Base-by-base conservation (phyloP, 2,113 vertebrate species). In the Laticauda laticaudata region DNA sequence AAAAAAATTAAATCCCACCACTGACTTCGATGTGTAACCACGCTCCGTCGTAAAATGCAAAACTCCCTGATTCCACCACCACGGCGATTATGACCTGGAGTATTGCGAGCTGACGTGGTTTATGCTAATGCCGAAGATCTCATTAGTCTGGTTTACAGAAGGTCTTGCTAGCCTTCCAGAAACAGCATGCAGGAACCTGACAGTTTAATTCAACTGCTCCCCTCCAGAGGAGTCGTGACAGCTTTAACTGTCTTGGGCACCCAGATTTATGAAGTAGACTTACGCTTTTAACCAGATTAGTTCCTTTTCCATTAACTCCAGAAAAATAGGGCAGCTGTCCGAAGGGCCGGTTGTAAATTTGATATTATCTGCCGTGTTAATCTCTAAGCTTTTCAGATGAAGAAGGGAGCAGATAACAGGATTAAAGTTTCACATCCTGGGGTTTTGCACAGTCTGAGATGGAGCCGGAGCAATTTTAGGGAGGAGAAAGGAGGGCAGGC, bases 291-390 rank as follows among this genome's bases (percentile, higher is more conserved):
- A 98, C 98, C 98, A 98, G 97, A 98, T 98, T 98, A 99, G 97
- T 98, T 97, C 97, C 96, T 97, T 98, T 97, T 96, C 96, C 96
- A 97, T 98, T 98, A 98, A 97, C 97, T 92, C 95, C 96, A 54
- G 96, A 98, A 98, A 51, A 98, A 97, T 97, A 98, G 98, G 98
- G 97, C 98, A 99, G 98, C 98, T 99, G 98, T 99, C 98, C 95
- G 96, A 98, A 95, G 90, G 98, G 97, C 98, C 98, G 98, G 97
- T 97, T 97, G 96, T 98, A 98, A 98, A 98, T 98, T 98, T 92
- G 96, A 97, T 97, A 97, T 98, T 98, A 98, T 98, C 97, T 97
- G 75, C 97, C 95, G 96, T 92, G 95, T 98, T 99, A 98, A 98
- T 98, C 98, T 98, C 96, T 85, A 93, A 96, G 95, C 96, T 97